Evolutionary conservation across 2,797 vertebrate genomes (phyloP).

Genomic region (Heteromormyrus szaboi): DNA sequence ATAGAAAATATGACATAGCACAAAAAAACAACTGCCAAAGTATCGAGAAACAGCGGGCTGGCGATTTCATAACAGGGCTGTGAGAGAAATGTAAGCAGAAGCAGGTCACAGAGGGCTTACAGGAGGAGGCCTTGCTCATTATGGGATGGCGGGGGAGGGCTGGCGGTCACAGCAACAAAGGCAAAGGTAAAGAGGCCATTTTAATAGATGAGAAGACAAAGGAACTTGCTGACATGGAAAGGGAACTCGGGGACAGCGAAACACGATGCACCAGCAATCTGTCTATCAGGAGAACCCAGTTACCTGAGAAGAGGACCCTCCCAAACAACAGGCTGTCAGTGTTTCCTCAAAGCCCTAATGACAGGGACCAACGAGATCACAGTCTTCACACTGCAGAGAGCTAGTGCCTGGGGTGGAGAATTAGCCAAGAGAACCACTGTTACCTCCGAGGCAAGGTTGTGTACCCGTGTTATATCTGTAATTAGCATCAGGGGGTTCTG

Average conservation of each 20-base stretch:
- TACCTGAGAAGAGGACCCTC: not conserved
- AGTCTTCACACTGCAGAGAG: not conserved
- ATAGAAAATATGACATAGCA: not conserved
- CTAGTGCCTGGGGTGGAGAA: not conserved
- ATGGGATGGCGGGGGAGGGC: not conserved
- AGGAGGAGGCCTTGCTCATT: not conserved
- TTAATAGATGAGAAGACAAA: not conserved
- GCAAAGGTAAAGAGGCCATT: not conserved
- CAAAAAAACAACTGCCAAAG: not conserved
- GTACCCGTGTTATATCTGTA: not conserved
- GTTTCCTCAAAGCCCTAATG: not conserved
- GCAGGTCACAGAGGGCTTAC: not conserved
- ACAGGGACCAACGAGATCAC: not conserved
- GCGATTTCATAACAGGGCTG: not conserved
- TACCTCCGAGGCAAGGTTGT: not conserved
- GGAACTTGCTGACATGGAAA: not conserved
- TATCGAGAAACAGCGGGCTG: not conserved
- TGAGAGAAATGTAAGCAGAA: constrained; percentile 3
- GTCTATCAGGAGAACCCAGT: not conserved
- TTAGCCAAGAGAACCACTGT: not conserved
- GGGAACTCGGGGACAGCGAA: not conserved
- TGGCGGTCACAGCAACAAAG: not conserved
- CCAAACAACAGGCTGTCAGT: not conserved
- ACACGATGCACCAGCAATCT: not conserved
- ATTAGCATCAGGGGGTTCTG: not conserved